Base-by-base conservation (phyloP, 2,888 invertebrate species). In the Tetragnatha montana region DNA sequence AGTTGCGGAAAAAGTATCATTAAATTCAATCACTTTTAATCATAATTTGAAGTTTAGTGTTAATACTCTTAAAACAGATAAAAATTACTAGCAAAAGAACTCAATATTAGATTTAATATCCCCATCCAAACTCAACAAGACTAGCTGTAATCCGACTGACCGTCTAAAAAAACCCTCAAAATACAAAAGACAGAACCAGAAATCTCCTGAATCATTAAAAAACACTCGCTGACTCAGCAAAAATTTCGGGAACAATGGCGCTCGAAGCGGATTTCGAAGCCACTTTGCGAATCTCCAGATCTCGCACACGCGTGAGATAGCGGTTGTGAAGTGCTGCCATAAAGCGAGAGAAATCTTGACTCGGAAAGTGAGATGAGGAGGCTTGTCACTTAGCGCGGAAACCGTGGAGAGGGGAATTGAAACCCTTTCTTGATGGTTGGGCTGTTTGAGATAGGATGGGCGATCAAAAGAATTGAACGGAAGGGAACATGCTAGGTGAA, bases 211-310 rank as follows among this genome's bases (percentile, higher is more conserved):
- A 68, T 83, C 75, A 79, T 85, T 71, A 79, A 19, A 85, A 85
- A 79, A 78, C 50, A 35, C 51, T n/a, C 8, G 51, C 85, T 50
- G 76, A 71, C 35, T 85, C 51, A 70, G 71, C 85, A 76, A 50
- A 79, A 76, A 71, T 85, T n/a, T 76, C 14, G 19, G 8, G 69
- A 84, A 75, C 35, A 78, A 73, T 22, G n/a, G 35, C 4, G 35
- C 35, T 35, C 35, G 21, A 17, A 49, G 21, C 51, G 14, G 51
- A 49, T 84, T 76, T 85, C 79, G 73, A 50, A 19, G 70, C 70
- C 79, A 51, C 79, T 85, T 85, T 85, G 85, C 85, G 14, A 71
- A 85, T 85, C 85, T 79, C 78, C 85, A 85, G 78, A 85, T 85
- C 85, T 85, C 22, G 22, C 19, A 17, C 6, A 35, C 35, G 35